Percentiles rank a stretch among this genome's conserved stretches.
Evolutionary conservation across 53 echinoderm and acorn worm species (phyloP).

Genomic region (Arbacia lixula): DNA sequence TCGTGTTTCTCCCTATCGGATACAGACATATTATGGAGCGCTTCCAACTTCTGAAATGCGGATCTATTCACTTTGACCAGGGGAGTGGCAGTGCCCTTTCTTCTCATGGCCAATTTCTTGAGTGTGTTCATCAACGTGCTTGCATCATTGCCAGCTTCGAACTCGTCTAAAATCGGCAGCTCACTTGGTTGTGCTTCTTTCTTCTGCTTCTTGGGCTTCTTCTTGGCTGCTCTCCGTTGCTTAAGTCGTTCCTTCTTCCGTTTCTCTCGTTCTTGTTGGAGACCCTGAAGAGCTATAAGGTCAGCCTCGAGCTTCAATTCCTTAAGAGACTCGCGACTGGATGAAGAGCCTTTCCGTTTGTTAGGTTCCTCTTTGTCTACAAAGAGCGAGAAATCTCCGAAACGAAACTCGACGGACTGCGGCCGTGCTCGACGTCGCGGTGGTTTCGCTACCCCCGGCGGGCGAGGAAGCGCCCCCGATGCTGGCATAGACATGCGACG

Average conservation of each 20-base stretch:
- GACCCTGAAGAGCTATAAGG: constrained; percentile 59
- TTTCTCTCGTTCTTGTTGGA: constrained; percentile 60
- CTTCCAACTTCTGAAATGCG: constrained; percentile 35
- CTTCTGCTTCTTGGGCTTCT: not conserved
- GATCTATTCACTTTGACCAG: constrained; percentile 9
- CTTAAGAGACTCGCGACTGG: not conserved
- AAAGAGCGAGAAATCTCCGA: constrained; percentile 89
- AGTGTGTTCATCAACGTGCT: not conserved
- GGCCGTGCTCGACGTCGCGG: constrained; percentile 68
- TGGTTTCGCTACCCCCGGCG: constrained; percentile 40
- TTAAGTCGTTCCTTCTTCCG: constrained; percentile 30
- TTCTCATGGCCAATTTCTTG: constrained; percentile 32
- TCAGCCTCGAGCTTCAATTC: constrained; percentile 71
- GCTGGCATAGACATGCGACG: constrained; percentile 66
- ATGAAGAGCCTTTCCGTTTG: constrained; percentile 19
- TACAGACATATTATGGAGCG: not conserved
- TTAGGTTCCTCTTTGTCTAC: constrained; percentile 56
- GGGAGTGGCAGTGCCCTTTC: not conserved
- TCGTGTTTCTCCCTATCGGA: not conserved
- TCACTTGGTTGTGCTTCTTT: constrained; percentile 19
- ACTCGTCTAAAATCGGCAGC: not conserved
- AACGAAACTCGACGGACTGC: constrained; percentile 82
- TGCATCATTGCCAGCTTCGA: constrained; percentile 6
- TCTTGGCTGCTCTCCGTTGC: not conserved
- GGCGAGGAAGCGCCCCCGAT: constrained; percentile 39